Percentiles rank a stretch among this genome's conserved stretches.
Evolutionary conservation across 2,113 vertebrate species (phyloP).

Genomic region (Pterophyllum scalare): DNA sequence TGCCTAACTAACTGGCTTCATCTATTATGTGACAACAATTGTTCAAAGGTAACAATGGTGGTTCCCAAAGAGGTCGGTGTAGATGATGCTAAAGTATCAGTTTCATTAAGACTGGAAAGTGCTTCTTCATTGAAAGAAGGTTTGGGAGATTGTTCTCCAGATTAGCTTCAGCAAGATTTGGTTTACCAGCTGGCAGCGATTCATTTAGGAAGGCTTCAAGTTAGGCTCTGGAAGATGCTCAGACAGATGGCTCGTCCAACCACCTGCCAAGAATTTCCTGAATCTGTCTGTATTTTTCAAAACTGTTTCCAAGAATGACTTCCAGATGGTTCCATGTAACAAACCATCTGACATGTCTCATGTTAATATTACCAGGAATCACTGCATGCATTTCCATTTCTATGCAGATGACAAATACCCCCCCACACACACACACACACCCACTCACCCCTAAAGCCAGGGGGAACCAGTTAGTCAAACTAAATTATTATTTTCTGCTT

Average conservation of each 20-base stretch:
- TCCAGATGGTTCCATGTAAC: conserved; percentile 4
- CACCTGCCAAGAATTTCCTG: not conserved
- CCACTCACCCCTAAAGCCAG: not conserved
- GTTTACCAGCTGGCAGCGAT: not conserved
- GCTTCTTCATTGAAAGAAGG: not conserved
- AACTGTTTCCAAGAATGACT: not conserved
- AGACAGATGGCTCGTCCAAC: not conserved
- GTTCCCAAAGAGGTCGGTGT: not conserved
- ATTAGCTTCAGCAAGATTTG: not conserved
- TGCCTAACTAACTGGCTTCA: rapidly evolving
- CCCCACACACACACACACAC: not conserved
- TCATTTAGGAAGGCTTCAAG: not conserved
- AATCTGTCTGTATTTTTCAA: not conserved
- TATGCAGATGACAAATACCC: not conserved
- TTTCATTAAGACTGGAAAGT: not conserved
- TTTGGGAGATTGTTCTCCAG: not conserved
- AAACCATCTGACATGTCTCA: not conserved
- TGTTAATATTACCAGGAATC: not conserved
- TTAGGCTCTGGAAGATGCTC: not conserved
- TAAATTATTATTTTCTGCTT: not conserved
- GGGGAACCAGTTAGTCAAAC: not conserved
- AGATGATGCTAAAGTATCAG: not conserved
- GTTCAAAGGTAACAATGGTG: too few relatives aligned
- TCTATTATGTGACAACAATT: too few relatives aligned
- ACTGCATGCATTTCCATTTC: not conserved